These are phyloP conservation scores for Phocoena sinus DNA, from an alignment of 2,113 vertebrate genomes.

Conservation along the genomic window DNA sequence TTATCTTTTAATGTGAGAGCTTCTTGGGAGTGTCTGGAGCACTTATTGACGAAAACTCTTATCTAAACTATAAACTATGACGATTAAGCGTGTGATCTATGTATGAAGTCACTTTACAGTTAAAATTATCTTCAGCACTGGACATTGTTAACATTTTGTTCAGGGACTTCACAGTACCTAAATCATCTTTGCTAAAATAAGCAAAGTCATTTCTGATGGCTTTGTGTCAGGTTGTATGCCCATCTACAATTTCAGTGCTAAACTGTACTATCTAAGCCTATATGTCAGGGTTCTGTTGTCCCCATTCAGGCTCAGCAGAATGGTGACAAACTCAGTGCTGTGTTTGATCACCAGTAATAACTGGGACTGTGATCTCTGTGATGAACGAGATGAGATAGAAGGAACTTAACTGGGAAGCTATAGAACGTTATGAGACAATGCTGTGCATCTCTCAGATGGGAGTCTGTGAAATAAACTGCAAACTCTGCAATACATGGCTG, in stretches of 20 bases:
- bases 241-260: not conserved
- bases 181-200: not conserved
- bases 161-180: not conserved
- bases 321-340: not conserved
- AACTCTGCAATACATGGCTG: not conserved
- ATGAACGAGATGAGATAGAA: not conserved
- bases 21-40: not conserved
- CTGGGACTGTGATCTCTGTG: not conserved
- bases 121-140: not conserved
- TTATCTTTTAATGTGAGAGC: not conserved
- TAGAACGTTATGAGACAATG: not conserved
- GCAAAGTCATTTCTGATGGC: not conserved
- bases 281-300: not conserved
- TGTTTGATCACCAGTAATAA: not conserved
- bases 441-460: not conserved
- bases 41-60: not conserved
- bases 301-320: not conserved
- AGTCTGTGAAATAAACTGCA: not conserved
- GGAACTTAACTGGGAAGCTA: not conserved
- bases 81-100: not conserved
- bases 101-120: not conserved
- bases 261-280: not conserved
- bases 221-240: not conserved
- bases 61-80: not conserved
- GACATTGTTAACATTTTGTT: not conserved